Percentiles rank a stretch among this genome's conserved stretches.
Evolutionary conservation across 2,888 invertebrate genomes (phyloP).

Genomic region (Nipponacmea schrenckii): DNA sequence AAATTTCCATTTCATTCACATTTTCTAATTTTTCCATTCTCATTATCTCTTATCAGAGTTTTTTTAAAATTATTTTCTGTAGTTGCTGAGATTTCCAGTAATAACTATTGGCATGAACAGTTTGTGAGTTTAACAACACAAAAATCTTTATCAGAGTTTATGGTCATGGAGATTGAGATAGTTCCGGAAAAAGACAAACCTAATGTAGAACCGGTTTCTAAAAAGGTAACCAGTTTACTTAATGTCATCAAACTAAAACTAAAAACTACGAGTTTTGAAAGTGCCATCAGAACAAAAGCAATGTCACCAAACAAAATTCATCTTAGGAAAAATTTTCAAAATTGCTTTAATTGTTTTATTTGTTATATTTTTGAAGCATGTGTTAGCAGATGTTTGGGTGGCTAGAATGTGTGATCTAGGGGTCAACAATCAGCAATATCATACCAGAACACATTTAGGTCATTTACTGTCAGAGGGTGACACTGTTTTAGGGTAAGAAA

Average conservation of each 20-base stretch:
- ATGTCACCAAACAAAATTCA: too few species aligned
- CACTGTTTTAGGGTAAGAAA: constrained; percentile 84
- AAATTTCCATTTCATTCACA: too few species aligned
- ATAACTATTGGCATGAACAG: constrained; percentile 85
- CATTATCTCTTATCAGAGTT: not conserved
- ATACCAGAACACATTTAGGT: constrained; percentile 92
- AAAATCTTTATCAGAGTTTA: constrained; percentile 89
- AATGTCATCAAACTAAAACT: too few species aligned
- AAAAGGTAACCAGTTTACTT: constrained; percentile 71
- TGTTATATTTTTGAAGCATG: constrained; percentile 73
- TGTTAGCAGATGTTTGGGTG: constrained; percentile 92
- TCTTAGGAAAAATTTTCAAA: not conserved
- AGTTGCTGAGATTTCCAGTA: constrained; percentile 87
- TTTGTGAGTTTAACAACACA: constrained; percentile 85
- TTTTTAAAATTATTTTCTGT: constrained; percentile 23
- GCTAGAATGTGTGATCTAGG: constrained; percentile 82
- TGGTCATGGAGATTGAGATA: constrained; percentile 93
- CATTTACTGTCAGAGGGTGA: constrained; percentile 93
- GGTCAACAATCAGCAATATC: constrained; percentile 79
- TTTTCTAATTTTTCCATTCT: not conserved
- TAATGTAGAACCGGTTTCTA: constrained; percentile 78
- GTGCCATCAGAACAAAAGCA: too few species aligned
- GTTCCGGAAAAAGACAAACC: constrained; percentile 77
- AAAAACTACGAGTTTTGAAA: too few species aligned
- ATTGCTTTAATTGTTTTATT: not conserved